These are phyloP conservation scores for Gadopsis bispinosus DNA, from an alignment of 2,797 vertebrate species.

Conservation along the genomic window DNA sequence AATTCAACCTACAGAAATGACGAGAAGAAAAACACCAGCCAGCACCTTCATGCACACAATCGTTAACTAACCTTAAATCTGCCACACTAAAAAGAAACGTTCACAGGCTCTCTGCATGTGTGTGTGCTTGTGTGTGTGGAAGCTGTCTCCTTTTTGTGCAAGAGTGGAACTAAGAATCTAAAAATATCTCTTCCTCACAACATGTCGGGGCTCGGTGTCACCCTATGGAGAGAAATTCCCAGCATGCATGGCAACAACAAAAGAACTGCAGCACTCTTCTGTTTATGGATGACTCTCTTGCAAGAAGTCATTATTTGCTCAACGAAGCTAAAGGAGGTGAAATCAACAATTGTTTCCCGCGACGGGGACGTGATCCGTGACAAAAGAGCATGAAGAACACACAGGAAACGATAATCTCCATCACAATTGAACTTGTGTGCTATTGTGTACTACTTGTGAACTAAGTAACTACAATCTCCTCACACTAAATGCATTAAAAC, in stretches of 20 bases:
- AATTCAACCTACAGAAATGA: neutral
- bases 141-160: constrained; percentile 37
- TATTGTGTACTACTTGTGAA: neutral
- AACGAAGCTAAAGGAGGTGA: constrained; percentile 50
- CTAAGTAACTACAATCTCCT: neutral
- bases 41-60: neutral
- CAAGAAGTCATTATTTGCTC: constrained; percentile 56
- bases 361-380: constrained; percentile 27
- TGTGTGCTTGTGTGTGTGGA: constrained; percentile 24
- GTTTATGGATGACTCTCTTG: constrained; percentile 44
- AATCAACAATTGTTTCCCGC: constrained; percentile 43
- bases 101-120: constrained; percentile 28
- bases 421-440: neutral
- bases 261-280: constrained; percentile 53
- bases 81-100: neutral
- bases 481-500: neutral
- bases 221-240: constrained; percentile 69
- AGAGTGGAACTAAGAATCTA: constrained; percentile 61
- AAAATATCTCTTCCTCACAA: constrained; percentile 68
- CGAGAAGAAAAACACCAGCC: neutral
- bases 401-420: constrained; percentile 15
- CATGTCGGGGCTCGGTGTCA: constrained; percentile 56
- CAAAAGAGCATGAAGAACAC: constrained; percentile 7
- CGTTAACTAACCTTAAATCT: constrained; percentile 27
- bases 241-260: constrained; percentile 71